A percentile compares a stretch with the other conserved stretches of the same genome.
phyloP scores from a whole-genome alignment of 2,888 invertebrate genomes.

The Eupelmus urozonus region DNA sequence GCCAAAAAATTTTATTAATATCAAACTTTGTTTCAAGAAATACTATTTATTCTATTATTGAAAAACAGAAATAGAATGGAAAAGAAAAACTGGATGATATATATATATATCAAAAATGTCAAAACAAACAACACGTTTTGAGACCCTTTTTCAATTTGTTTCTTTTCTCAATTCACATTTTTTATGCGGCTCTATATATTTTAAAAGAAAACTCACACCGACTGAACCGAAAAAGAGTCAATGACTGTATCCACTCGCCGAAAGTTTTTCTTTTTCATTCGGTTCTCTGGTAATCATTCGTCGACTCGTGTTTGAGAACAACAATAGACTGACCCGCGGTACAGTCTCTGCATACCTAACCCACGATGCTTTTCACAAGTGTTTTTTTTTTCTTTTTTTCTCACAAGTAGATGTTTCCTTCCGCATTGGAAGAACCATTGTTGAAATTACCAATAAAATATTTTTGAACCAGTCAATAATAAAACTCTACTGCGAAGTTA shows the following conservation, averaged over 20 bases:
- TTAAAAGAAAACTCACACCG: slow-evolving; percentile 13
- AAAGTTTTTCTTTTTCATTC: slow-evolving; percentile 12
- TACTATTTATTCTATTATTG: no score
- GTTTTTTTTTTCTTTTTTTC: slow-evolving; percentile 13
- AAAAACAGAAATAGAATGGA: no score
- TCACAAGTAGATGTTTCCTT: slow-evolving; percentile 27
- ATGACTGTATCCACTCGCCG: slow-evolving; percentile 23
- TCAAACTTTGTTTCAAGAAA: no score
- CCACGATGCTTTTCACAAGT: slow-evolving; percentile 18
- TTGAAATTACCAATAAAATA: slow-evolving; percentile 7
- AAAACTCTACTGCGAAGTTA: no score
- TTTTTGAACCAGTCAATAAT: no score
- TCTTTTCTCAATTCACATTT: not conserved
- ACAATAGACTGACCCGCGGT: slow-evolving; percentile 23
- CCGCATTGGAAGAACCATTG: not conserved
- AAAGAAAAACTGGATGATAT: no score
- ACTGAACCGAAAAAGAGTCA: slow-evolving; percentile 30
- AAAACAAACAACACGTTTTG: no score
- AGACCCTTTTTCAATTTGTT: no score
- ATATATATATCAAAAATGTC: no score
- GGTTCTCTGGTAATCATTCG: slow-evolving; percentile 30
- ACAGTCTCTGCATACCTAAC: not conserved
- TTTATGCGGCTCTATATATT: no score
- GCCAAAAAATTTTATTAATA: no score
- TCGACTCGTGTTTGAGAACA: not conserved